Evolutionary conservation across 2,888 invertebrate species (phyloP).

Genomic region (Neoascia interrupta): DNA sequence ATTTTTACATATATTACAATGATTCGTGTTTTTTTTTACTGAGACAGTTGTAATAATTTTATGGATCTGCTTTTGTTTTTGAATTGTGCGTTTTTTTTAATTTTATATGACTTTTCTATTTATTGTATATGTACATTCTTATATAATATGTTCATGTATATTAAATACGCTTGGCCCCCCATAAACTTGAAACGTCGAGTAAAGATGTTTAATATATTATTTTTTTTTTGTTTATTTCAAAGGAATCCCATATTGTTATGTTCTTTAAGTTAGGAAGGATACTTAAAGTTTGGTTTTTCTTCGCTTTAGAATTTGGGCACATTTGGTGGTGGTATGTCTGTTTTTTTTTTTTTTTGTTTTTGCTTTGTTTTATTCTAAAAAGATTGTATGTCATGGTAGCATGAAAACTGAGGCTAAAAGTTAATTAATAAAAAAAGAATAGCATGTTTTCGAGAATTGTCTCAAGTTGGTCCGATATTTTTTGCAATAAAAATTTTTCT

Average conservation of each 20-base stretch:
- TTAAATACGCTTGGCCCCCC: constrained; percentile 66
- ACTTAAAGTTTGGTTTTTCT: background rate
- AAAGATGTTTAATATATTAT: constrained; percentile 32
- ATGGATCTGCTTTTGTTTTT: background rate
- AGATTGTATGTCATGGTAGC: too few species aligned
- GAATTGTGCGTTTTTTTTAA: constrained; percentile 33
- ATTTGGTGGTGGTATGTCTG: constrained; percentile 33
- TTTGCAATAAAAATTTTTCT: background rate
- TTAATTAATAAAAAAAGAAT: background rate
- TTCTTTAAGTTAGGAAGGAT: background rate
- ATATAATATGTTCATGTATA: constrained; percentile 42
- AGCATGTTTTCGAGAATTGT: background rate
- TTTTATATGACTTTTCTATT: constrained; percentile 21
- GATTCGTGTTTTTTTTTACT: background rate
- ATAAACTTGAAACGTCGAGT: constrained; percentile 58
- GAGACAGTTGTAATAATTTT: background rate
- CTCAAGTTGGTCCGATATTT: background rate
- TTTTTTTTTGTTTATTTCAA: constrained; percentile 1
- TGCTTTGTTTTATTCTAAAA: too few species aligned
- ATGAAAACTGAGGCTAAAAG: too few species aligned
- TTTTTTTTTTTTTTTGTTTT: background rate
- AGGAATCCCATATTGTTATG: background rate
- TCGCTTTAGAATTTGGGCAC: constrained; percentile 28
- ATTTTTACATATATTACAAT: background rate
- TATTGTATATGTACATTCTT: constrained; percentile 60